Evolutionary conservation across 2,113 vertebrate species (phyloP).

Genomic region (Cyanoliseus patagonus): DNA sequence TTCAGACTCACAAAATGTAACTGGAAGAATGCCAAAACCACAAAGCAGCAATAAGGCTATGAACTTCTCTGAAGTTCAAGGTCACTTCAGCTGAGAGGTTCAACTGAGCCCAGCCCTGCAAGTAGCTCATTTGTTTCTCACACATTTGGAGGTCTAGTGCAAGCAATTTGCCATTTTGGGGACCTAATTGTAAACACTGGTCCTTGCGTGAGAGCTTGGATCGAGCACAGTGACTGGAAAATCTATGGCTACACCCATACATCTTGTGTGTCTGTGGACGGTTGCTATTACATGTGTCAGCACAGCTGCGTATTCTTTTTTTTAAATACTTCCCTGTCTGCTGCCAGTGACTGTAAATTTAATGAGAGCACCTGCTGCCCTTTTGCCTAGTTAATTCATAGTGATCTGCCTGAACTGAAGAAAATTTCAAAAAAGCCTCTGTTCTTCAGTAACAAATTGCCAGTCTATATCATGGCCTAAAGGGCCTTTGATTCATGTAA

Average conservation of each 20-base stretch:
- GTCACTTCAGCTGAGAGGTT: not conserved
- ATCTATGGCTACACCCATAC: not conserved
- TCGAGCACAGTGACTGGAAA: not conserved
- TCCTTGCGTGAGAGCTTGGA: not conserved
- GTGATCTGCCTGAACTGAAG: slow-evolving; percentile 66
- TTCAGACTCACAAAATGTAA: not conserved
- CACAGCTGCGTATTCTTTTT: slow-evolving; percentile 61
- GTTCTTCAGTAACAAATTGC: slow-evolving; percentile 79
- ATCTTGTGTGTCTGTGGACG: not conserved
- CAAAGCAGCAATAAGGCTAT: not conserved
- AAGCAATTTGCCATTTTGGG: not conserved
- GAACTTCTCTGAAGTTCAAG: slow-evolving; percentile 9
- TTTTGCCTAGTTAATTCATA: slow-evolving; percentile 76
- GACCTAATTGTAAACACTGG: not conserved
- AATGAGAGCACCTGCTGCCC: slow-evolving; percentile 78
- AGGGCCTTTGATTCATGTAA: slow-evolving; percentile 77
- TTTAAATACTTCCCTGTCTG: slow-evolving; percentile 60
- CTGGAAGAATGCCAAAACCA: slow-evolving; percentile 21
- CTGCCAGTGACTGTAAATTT: slow-evolving; percentile 73
- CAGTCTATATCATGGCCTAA: slow-evolving; percentile 72
- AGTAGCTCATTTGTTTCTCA: not conserved
- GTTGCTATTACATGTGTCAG: slow-evolving; percentile 36
- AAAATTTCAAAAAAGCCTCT: slow-evolving; percentile 73
- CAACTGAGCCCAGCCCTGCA: not conserved
- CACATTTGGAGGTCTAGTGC: not conserved